A percentile compares a stretch with the other conserved stretches of the same genome.
phyloP scores from a whole-genome alignment of 2,113 vertebrate species.

The Odontesthes bonariensis region DNA sequence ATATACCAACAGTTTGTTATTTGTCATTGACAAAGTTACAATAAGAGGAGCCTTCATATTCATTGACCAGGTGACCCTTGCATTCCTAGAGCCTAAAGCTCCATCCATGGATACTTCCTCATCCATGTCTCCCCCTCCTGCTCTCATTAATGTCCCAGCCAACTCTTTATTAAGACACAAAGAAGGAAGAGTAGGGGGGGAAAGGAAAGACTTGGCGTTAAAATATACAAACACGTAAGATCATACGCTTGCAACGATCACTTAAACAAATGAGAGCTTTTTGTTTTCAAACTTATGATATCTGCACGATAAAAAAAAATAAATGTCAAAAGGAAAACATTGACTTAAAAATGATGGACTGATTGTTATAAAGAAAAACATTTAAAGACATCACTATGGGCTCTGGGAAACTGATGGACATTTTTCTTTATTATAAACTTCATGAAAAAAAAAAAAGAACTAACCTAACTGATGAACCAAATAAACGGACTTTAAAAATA shows the following conservation, averaged over 20 bases:
- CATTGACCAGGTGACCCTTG: conserved; percentile 81
- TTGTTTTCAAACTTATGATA: background rate
- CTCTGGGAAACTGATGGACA: background rate
- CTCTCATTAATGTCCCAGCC: conserved; percentile 62
- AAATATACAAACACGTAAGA: background rate
- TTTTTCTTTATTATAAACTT: background rate
- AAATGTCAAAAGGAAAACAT: background rate
- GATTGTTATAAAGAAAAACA: too few relatives aligned
- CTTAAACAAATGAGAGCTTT: background rate
- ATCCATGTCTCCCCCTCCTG: conserved; percentile 47
- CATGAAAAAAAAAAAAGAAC: background rate
- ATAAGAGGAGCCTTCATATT: conserved; percentile 84
- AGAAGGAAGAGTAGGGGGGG: conserved; percentile 15
- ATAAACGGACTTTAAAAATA: background rate
- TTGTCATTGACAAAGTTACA: conserved; percentile 87
- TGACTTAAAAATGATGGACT: background rate
- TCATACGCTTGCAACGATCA: background rate
- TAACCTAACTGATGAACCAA: background rate
- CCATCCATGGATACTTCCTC: conserved; percentile 25
- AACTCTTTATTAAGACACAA: conserved; percentile 57
- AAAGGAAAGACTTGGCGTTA: background rate
- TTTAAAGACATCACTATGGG: too few relatives aligned
- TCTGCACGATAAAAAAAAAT: background rate
- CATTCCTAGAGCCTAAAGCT: conserved; percentile 68
- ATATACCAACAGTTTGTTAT: conserved; percentile 85